Conservation (phyloP, 2,113 vertebrate species). For the Oxygymnocypris stewartii region DNA sequence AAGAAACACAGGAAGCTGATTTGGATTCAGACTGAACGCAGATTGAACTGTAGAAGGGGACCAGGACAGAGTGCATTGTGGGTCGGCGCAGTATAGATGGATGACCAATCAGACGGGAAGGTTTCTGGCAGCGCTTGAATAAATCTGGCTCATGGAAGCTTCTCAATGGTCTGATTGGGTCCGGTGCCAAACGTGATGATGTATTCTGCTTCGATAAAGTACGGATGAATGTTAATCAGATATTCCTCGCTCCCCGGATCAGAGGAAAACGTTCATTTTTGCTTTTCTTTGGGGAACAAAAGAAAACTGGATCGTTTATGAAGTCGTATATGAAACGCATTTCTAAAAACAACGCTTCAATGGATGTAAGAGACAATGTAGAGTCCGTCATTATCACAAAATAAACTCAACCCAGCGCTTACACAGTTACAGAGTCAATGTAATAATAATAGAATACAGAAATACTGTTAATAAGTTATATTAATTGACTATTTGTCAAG, state of each 20-base stretch:
- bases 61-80: slow-evolving; percentile 33
- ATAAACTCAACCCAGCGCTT: not conserved
- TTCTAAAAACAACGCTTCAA: not conserved
- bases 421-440: not conserved
- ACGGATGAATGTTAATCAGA: slow-evolving; percentile 51
- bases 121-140: slow-evolving; percentile 52
- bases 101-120: slow-evolving; percentile 46
- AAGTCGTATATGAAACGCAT: not conserved
- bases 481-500: too few relatives aligned
- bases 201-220: slow-evolving; percentile 56
- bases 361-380: not conserved
- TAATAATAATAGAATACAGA: not conserved
- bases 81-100: slow-evolving; percentile 13
- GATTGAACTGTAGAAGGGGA: slow-evolving; percentile 31
- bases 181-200: slow-evolving; percentile 54
- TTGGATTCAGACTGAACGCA: slow-evolving; percentile 16
- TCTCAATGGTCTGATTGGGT: slow-evolving; percentile 54
- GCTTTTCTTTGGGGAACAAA: slow-evolving; percentile 29
- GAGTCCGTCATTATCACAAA: not conserved
- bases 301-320: slow-evolving; percentile 25
- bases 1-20: slow-evolving; percentile 26
- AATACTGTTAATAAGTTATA: too few relatives aligned
- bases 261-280: slow-evolving; percentile 10
- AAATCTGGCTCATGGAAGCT: slow-evolving; percentile 27
- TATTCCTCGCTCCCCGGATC: slow-evolving; percentile 21